Conservation (phyloP, 2,113 vertebrate genomes). For the Sminthopsis crassicaudata region DNA sequence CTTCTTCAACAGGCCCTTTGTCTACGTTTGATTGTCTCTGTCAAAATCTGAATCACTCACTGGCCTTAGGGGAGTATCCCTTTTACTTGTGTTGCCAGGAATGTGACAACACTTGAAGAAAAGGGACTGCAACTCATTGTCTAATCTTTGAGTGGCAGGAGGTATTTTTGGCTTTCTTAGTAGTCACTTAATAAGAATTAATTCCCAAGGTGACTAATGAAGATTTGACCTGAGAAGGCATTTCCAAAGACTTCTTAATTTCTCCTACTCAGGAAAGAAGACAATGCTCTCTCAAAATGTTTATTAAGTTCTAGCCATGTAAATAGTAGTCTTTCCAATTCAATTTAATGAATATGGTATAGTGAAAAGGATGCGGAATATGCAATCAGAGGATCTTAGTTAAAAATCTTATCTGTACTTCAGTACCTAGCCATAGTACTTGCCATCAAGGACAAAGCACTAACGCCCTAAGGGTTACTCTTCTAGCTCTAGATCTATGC, state of each 20-base stretch:
- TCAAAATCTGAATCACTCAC: neutral
- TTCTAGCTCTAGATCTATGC: neutral
- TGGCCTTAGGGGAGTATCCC: neutral
- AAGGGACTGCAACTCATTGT: neutral
- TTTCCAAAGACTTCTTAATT: neutral
- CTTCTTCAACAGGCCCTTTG: neutral
- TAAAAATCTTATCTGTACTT: neutral
- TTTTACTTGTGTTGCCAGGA: neutral
- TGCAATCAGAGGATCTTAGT: neutral
- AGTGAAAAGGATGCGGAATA: neutral
- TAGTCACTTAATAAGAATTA: neutral
- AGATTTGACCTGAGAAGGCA: neutral
- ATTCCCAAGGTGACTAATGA: neutral
- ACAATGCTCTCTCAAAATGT: neutral
- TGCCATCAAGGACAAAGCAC: neutral
- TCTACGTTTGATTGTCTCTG: neutral
- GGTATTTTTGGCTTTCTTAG: neutral
- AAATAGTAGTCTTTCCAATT: neutral
- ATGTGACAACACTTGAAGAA: neutral
- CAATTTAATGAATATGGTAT: neutral
- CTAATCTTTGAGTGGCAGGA: neutral
- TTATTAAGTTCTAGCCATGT: neutral
- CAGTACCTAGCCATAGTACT: neutral
- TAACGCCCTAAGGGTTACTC: neutral
- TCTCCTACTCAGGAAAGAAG: neutral